Conservation (phyloP, 1,140 invertebrate genomes). For the Diorhabda sublineata region DNA sequence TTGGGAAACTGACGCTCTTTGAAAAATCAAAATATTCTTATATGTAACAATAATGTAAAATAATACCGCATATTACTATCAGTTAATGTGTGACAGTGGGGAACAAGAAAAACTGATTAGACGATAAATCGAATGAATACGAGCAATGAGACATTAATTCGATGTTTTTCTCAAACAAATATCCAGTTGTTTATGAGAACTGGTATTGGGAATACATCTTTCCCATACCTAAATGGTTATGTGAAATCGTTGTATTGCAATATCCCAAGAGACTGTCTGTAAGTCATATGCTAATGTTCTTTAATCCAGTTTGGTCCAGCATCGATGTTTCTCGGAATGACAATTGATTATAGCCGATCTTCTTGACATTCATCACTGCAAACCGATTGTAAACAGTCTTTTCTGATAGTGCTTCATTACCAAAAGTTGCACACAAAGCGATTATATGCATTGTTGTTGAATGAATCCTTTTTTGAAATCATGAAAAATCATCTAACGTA, state of each 20-base stretch:
- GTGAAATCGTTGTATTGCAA: neutral
- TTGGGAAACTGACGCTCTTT: too few relatives aligned
- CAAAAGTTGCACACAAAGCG: neutral
- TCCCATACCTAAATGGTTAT: neutral
- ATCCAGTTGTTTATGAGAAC: neutral
- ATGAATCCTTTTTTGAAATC: neutral
- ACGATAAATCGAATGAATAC: neutral
- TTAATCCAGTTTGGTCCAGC: too few relatives aligned
- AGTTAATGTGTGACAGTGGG: neutral
- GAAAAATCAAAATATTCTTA: too few relatives aligned
- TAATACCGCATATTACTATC: too few relatives aligned
- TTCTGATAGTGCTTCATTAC: neutral
- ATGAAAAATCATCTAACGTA: neutral
- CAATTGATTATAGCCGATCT: too few relatives aligned
- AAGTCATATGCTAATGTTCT: too few relatives aligned
- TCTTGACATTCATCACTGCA: neutral
- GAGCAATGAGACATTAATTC: neutral
- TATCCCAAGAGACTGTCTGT: neutral
- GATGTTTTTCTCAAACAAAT: neutral
- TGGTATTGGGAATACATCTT: neutral
- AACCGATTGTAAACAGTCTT: neutral
- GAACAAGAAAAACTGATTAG: neutral
- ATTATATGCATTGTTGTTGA: neutral
- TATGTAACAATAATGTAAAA: too few relatives aligned
- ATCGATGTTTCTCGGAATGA: too few relatives aligned